A percentile compares a stretch with the other conserved stretches of the same genome.
Conservation (phyloP, 1,140 invertebrate genomes). For the Heliothis subflexa region DNA sequence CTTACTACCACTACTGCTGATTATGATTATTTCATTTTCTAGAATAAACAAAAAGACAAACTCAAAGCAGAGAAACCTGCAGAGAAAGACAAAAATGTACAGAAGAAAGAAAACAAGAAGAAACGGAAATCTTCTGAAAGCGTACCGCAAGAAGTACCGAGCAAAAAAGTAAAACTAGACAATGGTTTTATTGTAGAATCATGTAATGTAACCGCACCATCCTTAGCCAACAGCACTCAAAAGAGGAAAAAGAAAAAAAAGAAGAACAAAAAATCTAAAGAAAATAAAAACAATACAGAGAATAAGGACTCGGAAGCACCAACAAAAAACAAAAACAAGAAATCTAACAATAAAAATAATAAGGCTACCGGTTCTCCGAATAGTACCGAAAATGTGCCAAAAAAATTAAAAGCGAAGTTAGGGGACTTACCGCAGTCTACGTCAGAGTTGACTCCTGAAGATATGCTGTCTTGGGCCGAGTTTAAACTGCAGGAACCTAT, state of each 20-base stretch:
- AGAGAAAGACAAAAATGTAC: not conserved
- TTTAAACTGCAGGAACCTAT: constrained; percentile 90
- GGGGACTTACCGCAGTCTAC: constrained; percentile 59
- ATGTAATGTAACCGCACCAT: constrained; percentile 66
- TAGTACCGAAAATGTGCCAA: constrained; percentile 25
- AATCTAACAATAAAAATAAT: constrained; percentile 19
- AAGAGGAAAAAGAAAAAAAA: constrained; percentile 13
- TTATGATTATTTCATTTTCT: not conserved
- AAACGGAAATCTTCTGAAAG: constrained; percentile 40
- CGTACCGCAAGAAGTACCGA: constrained; percentile 47
- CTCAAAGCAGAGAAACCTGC: not conserved
- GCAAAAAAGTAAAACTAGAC: constrained; percentile 71
- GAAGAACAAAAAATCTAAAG: constrained; percentile 55
- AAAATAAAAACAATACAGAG: constrained; percentile 46
- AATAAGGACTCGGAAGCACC: constrained; percentile 33
- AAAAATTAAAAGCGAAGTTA: constrained; percentile 66
- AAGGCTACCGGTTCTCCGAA: constrained; percentile 27
- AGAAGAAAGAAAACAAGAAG: constrained; percentile 53
- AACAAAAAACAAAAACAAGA: constrained; percentile 44
- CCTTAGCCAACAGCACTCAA: constrained; percentile 59
- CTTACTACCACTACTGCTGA: too few relatives aligned
- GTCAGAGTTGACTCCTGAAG: constrained; percentile 72
- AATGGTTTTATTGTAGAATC: constrained; percentile 75
- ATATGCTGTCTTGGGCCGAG: constrained; percentile 90
- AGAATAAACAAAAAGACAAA: constrained; percentile 49